Evolutionary conservation across 2,888 invertebrate genomes (phyloP).

Genomic region (Spilosoma lubricipeda): DNA sequence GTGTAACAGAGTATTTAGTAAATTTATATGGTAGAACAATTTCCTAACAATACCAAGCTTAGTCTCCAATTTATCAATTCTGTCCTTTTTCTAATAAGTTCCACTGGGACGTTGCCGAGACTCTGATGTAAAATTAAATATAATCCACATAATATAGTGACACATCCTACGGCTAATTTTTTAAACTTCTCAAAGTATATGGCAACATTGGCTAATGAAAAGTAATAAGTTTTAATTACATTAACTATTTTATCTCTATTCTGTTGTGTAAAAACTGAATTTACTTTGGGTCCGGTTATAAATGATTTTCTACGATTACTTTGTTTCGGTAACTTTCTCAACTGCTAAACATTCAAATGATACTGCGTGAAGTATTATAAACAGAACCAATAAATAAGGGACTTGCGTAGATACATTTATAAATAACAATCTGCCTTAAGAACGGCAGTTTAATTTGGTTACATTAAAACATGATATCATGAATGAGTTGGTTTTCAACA

Average conservation of each 20-base stretch:
- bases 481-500: not conserved
- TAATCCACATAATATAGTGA: not conserved
- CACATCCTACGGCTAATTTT: not conserved
- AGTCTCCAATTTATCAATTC: conserved; percentile 17
- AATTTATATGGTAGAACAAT: conserved; percentile 47
- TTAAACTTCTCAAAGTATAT: not conserved
- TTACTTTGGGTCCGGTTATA: not conserved
- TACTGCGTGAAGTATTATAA: not conserved
- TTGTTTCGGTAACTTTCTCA: not conserved
- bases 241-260: not conserved
- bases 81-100: not conserved
- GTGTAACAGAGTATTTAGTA: conserved; percentile 70
- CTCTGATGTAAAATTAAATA: not conserved
- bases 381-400: conserved; percentile 10
- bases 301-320: not conserved
- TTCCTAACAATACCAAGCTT: conserved; percentile 28
- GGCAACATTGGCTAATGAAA: not conserved
- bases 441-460: conserved; percentile 40
- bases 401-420: conserved; percentile 11
- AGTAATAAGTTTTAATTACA: not conserved
- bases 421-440: conserved; percentile 29
- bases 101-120: not conserved
- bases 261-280: not conserved
- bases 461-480: conserved; percentile 10
- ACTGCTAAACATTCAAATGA: not conserved